Conservation (phyloP, 2,888 invertebrate genomes). For the Magallana nippona region DNA sequence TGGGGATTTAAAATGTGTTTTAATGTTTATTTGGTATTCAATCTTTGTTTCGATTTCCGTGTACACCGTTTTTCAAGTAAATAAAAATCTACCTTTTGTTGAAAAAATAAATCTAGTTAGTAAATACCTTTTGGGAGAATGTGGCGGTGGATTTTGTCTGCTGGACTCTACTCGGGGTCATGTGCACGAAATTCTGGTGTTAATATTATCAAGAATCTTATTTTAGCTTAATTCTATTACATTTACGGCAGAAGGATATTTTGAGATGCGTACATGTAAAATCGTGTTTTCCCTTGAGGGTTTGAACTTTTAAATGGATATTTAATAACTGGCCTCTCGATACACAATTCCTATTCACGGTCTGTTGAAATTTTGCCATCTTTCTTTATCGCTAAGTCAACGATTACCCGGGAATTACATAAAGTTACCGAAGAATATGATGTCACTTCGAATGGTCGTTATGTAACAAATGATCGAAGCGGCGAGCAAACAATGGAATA, state of each 20-base stretch:
- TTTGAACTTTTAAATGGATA: constrained; percentile 30
- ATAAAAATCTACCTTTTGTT: too few relatives aligned
- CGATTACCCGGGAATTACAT: not conserved
- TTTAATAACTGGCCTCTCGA: constrained; percentile 13
- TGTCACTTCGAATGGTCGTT: not conserved
- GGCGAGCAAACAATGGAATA: constrained; percentile 10
- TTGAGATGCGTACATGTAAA: constrained; percentile 9
- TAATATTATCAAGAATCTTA: not conserved
- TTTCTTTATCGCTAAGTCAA: constrained; percentile 32
- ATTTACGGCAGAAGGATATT: not conserved
- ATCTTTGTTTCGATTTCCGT: too few relatives aligned
- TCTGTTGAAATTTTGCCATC: constrained; percentile 33
- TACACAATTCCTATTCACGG: constrained; percentile 19
- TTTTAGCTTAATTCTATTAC: not conserved
- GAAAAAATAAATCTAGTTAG: too few relatives aligned
- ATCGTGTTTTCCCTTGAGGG: not conserved
- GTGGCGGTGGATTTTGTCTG: too few relatives aligned
- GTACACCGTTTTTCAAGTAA: too few relatives aligned
- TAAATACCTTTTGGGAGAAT: too few relatives aligned
- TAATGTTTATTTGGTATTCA: too few relatives aligned
- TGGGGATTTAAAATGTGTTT: too few relatives aligned
- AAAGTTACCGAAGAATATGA: not conserved
- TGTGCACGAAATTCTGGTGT: not conserved
- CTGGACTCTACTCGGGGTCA: too few relatives aligned
- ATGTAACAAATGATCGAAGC: not conserved